Evolutionary conservation across 2,113 vertebrate genomes (phyloP), one percentile per base, ranked within the genome.

Genomic region (Rhabdornis inornatus): DNA sequence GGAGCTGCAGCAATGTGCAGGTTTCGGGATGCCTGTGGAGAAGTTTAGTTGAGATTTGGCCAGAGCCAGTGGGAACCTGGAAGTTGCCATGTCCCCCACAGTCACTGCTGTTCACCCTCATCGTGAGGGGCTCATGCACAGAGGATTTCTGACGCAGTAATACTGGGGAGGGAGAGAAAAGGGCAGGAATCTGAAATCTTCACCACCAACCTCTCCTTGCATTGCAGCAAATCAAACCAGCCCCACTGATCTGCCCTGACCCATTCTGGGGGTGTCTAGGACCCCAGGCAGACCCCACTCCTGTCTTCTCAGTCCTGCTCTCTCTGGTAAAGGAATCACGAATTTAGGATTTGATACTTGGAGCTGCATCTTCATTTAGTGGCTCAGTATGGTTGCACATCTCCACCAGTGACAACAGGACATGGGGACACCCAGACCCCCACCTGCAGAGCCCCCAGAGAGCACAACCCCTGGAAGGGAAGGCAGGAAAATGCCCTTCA

Each of bases 31-130:
- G 10, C 30, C 52, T n/a, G 30, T 4, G 10, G 45, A 53, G 52
- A 53, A 17, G 15, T 59, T 76, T 3, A 33, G 23, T 12, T 30
- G 12, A 4, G 42, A 14, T 65, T 37, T 56, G 10, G n/a, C 20
- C 4, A 1, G 70, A 70, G 60, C 35, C 10, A 2, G 15, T 1
- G 27, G 31, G 11, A 16, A 25, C 11, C 21, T 37, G 47, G 25
- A 3, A 10, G 22, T 11, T 57, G 35, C 35, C 0, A 0, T 24
- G 14, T 49, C 31, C 39, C 39, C n/a, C 42, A 5, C 0, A 4
- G 42, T 39, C 76, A 17, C 27, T 15, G 1, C 59, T 44, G 40
- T 52, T 82, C 30, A 11, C 17, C 18, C 49, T 50, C 53, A 7
- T 7, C 0, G 0, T 11, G 23, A 21, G 27, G 27, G 44, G 44